Percentiles rank a stretch among this genome's conserved stretches.
Evolutionary conservation across 2,888 invertebrate species (phyloP).

Genomic region (Leptura quadrifasciata): DNA sequence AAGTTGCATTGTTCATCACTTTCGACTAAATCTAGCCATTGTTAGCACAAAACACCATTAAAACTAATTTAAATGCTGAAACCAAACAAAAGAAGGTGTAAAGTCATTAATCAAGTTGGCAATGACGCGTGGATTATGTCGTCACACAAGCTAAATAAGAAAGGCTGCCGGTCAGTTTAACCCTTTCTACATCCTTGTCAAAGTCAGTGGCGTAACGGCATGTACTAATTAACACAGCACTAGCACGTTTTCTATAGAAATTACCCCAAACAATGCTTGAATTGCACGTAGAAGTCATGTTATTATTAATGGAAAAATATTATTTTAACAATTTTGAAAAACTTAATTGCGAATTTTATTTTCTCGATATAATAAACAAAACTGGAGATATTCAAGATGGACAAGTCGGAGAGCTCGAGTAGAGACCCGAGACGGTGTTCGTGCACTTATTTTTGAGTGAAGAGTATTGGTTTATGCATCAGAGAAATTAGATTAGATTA

Average conservation of each 20-base stretch:
- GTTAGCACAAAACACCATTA: constrained; percentile 19
- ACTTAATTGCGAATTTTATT: too few species aligned
- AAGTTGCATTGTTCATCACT: constrained; percentile 4
- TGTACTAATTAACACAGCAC: neutral
- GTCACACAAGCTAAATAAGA: constrained; percentile 34
- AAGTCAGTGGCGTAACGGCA: constrained; percentile 16
- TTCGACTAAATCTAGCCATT: neutral
- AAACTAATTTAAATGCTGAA: constrained; percentile 28
- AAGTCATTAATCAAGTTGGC: constrained; percentile 46
- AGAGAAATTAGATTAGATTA: too few species aligned
- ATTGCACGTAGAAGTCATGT: too few species aligned
- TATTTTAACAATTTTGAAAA: too few species aligned
- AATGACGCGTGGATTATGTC: constrained; percentile 49
- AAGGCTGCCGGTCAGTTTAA: constrained; percentile 23
- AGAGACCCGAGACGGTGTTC: too few species aligned
- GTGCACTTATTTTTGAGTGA: too few species aligned
- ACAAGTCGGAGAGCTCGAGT: too few species aligned
- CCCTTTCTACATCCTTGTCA: constrained; percentile 17
- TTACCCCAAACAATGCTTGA: neutral
- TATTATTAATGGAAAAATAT: too few species aligned
- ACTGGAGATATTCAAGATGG: too few species aligned
- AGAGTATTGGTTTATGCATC: too few species aligned
- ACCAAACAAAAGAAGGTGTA: constrained; percentile 38
- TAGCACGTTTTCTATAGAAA: neutral
- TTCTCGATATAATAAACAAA: too few species aligned